phyloP scores from a whole-genome alignment of 2,888 invertebrate species.

The Drosophila lutescens region DNA sequence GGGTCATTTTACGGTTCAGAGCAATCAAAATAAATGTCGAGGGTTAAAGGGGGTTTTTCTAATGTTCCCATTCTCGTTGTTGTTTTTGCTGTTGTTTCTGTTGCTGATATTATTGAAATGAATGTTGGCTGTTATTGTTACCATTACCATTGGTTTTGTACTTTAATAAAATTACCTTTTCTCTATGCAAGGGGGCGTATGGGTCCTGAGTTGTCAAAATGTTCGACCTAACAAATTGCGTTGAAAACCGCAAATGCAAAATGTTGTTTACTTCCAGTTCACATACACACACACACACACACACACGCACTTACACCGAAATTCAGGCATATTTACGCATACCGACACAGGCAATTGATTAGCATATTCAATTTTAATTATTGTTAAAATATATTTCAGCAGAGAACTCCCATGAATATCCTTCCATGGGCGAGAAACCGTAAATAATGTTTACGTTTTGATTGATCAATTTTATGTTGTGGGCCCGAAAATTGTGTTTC shows the following conservation, averaged over 20 bases:
- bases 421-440: constrained; percentile 37
- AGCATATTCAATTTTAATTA: constrained; percentile 61
- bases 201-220: constrained; percentile 32
- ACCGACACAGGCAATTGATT: constrained; percentile 58
- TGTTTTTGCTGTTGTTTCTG: constrained; percentile 13
- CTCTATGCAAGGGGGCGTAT: constrained; percentile 19
- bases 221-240: constrained; percentile 49
- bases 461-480: constrained; percentile 49
- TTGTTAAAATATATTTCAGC: constrained; percentile 50
- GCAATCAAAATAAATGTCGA: constrained; percentile 54
- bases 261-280: constrained; percentile 33
- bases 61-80: constrained; percentile 5
- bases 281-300: constrained; percentile 4
- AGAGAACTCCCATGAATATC: constrained; percentile 18
- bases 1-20: constrained; percentile 61
- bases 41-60: constrained; percentile 18
- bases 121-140: constrained; percentile 42
- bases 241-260: constrained; percentile 55
- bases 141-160: constrained; percentile 33
- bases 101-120: constrained; percentile 49
- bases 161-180: constrained; percentile 55
- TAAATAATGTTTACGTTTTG: constrained; percentile 54
- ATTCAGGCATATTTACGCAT: not conserved
- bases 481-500: constrained; percentile 27
- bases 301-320: not conserved